phyloP scores from a whole-genome alignment of 1,140 invertebrate species.

The Hermetia illucens region DNA sequence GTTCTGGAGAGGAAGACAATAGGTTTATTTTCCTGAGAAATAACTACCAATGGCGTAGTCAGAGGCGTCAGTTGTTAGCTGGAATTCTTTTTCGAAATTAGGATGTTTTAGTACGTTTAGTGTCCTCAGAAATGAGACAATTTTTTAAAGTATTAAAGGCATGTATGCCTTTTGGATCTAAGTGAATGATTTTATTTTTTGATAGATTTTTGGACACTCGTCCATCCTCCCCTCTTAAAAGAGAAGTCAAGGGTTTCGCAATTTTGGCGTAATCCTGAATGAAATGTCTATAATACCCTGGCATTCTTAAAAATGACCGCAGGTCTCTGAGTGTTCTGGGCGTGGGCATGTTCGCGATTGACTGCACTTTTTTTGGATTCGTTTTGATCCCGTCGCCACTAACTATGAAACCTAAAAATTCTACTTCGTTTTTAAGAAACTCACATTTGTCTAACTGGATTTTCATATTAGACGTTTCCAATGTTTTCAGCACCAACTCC shows the following conservation, averaged over 20 bases:
- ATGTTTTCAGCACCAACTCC: constrained; percentile 16
- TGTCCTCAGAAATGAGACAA: no score
- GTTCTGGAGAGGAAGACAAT: no score
- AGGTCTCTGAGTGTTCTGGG: constrained; percentile 11
- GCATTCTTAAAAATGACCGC: constrained; percentile 12
- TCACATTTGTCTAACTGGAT: constrained; percentile 10
- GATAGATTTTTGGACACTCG: no score
- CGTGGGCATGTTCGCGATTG: constrained; percentile 9
- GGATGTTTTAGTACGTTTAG: no score
- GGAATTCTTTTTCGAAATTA: no score
- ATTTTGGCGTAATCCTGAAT: constrained; percentile 12
- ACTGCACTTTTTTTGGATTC: constrained; percentile 14
- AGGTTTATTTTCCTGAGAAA: no score
- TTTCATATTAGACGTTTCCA: constrained; percentile 15
- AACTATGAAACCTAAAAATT: constrained; percentile 15
- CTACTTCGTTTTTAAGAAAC: constrained; percentile 10
- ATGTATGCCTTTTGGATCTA: no score
- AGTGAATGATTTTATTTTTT: no score
- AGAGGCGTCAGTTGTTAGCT: no score
- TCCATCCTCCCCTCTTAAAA: constrained; percentile 9
- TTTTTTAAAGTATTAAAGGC: no score
- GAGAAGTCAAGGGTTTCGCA: constrained; percentile 13
- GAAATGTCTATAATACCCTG: constrained; percentile 14
- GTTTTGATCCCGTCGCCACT: constrained; percentile 15
- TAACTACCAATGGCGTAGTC: no score